Conservation (phyloP, 2,888 invertebrate genomes). For the Dioctria linearis region DNA sequence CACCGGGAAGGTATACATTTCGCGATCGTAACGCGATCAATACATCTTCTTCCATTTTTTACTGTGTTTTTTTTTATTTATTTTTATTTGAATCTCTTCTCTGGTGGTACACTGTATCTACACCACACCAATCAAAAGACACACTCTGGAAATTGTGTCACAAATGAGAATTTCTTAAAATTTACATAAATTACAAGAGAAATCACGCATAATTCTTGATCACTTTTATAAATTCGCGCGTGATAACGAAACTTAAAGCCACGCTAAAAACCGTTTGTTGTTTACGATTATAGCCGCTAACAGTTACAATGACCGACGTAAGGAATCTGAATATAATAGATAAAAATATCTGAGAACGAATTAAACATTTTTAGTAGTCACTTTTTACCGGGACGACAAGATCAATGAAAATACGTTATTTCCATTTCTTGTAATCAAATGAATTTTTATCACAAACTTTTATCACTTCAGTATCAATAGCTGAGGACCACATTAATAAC, state of each 20-base stretch:
- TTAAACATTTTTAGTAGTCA: too few species aligned
- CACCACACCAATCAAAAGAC: background rate
- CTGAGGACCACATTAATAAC: background rate
- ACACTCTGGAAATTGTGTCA: background rate
- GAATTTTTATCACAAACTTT: background rate
- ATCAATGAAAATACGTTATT: background rate
- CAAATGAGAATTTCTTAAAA: background rate
- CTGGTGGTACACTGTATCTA: too few species aligned
- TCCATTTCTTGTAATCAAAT: background rate
- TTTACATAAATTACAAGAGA: conserved; percentile 9
- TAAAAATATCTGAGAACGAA: too few species aligned
- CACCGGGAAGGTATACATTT: conserved; percentile 77
- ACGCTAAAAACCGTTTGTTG: too few species aligned
- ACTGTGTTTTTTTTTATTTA: too few species aligned
- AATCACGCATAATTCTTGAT: conserved; percentile 23
- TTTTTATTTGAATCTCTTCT: background rate
- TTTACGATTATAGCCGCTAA: too few species aligned
- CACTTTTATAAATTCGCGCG: conserved; percentile 20
- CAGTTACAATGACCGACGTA: too few species aligned
- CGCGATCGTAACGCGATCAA: conserved; percentile 75
- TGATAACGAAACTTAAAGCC: conserved; percentile 5
- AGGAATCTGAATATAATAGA: background rate
- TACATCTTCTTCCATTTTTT: conserved; percentile 74
- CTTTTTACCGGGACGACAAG: too few species aligned
- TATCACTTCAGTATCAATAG: background rate